Base-by-base conservation (phyloP, 2,113 vertebrate genomes). In the Eudyptes chrysolophus region DNA sequence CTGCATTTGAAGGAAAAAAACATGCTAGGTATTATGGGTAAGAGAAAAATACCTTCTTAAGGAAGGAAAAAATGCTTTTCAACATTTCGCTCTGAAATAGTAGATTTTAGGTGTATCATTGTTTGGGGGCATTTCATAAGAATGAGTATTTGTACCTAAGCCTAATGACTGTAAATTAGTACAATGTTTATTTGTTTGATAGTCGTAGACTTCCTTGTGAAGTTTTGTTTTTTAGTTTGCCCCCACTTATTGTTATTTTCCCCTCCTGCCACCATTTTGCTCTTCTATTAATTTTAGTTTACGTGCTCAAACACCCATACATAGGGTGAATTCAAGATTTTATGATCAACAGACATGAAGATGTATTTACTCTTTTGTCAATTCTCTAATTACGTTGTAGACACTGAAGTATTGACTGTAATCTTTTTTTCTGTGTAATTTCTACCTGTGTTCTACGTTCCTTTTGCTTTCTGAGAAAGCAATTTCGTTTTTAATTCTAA, bases 241-340 rank as follows among this genome's bases (percentile, higher is more conserved):
- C 44, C 12, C 16, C 7, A 10, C 15, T 68, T 87, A 22, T n/a
- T 71, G 6, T 60, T 92, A 21, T 79, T 68, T 36, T 2, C 10
- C 34, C 24, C 7, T n/a, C 40, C 42, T 38, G 18, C 24, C 55
- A 16, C 0, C 0, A 27, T 70, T 60, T 83, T 44, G 6, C 30
- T 20, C 14, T 66, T 65, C 5, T 5, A 1, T 61, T 71, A 7
- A 30, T 78, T 84, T 64, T 27, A 17, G 44, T 89, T 80, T 38
- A 5, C 2, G 0, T 27, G 26, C 13, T 57, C 26, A 42, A 44
- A 60, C 30, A 75, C 38, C 24, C 21, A 4, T 6, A 16, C 1
- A 0, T 46, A 46, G 27, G 20, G 24, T 40, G 7, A 55, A 30
- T 40, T 22, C 9, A 22, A 6, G 36, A 5, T 48, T 93, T 89